Conservation (phyloP, 2,888 invertebrate species). For the Eilema sororculum region DNA sequence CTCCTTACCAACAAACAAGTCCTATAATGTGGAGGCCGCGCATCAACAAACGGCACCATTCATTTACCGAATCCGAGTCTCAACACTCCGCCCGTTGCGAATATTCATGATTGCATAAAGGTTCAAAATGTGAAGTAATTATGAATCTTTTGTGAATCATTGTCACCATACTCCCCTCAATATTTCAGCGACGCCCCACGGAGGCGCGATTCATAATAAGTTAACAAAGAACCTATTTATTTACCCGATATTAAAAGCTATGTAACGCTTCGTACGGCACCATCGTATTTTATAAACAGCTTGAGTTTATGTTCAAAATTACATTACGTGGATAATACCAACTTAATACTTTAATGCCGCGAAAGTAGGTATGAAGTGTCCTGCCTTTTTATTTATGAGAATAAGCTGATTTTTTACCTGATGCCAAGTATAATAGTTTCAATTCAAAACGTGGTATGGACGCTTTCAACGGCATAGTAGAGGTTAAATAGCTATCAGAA, state of each 20-base stretch:
- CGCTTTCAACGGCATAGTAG: too few species aligned
- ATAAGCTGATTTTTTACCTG: not conserved
- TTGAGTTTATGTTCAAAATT: conserved; percentile 15
- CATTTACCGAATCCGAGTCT: too few species aligned
- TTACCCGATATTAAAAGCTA: conserved; percentile 42
- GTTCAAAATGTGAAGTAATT: not conserved
- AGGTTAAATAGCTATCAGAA: too few species aligned
- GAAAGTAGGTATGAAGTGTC: not conserved
- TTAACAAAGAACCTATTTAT: conserved; percentile 42
- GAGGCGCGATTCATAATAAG: conserved; percentile 42
- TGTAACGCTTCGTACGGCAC: conserved; percentile 13
- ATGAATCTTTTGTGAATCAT: not conserved
- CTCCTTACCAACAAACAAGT: too few species aligned
- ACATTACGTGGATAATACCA: not conserved
- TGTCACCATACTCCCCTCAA: conserved; percentile 20
- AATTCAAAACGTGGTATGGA: too few species aligned
- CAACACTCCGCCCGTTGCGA: too few species aligned
- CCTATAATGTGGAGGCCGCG: too few species aligned
- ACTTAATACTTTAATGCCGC: not conserved
- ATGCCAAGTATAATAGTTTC: too few species aligned
- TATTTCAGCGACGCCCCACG: conserved; percentile 37
- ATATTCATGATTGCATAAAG: too few species aligned
- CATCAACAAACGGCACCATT: too few species aligned
- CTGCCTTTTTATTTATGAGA: not conserved
- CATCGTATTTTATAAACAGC: conserved; percentile 9